Evolutionary conservation across 2,797 vertebrate species (phyloP), one percentile per base, ranked within the genome.

Genomic region (Spizella passerina): DNA sequence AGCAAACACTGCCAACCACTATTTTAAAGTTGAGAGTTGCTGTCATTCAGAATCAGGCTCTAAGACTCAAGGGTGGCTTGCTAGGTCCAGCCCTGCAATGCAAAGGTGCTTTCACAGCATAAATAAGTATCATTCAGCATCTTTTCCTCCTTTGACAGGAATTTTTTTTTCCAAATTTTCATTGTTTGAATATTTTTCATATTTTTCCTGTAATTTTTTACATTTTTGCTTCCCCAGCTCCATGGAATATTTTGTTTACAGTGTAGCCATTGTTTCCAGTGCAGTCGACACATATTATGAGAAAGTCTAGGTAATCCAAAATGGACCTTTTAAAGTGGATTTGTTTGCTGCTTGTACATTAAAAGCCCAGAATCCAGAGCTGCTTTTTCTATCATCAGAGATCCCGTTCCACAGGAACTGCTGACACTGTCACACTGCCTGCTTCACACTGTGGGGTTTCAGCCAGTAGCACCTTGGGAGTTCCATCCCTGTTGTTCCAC

Each of bases 141-240:
- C 6, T 93, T 86, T 72, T 88, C 34, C 24, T 90, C n/a, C 41
- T 82, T 63, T 64, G 63, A 60, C 88, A 89, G 50, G 13, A 57
- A 2, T 65, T 53, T 9, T 41, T 49, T 43, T 71, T 32, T 24
- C 18, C 22, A 24, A 24, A 43, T 77, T 65, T 90, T 72, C 81
- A 60, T 82, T 77, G 64, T 94, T 94, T 50, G 38, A 90, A 84
- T 95, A 85, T 90, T 94, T 95, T 76, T 60, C 36, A 5, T 90
- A 60, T 76, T 92, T 94, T 90, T 73, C 63, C 46, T 90, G 11
- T n/a, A 39, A 78, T 93, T 93, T 61, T 88, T 94, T 76, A 77
- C 53, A 21, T 44, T 66, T 87, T 81, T 47, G 24, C 22, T 38
- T 88, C 52, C 60, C 30, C 53, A 77, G 66, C n/a, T 63, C n/a